Evolutionary conservation across 2,113 vertebrate genomes (phyloP).

Genomic region (Chamaea fasciata): DNA sequence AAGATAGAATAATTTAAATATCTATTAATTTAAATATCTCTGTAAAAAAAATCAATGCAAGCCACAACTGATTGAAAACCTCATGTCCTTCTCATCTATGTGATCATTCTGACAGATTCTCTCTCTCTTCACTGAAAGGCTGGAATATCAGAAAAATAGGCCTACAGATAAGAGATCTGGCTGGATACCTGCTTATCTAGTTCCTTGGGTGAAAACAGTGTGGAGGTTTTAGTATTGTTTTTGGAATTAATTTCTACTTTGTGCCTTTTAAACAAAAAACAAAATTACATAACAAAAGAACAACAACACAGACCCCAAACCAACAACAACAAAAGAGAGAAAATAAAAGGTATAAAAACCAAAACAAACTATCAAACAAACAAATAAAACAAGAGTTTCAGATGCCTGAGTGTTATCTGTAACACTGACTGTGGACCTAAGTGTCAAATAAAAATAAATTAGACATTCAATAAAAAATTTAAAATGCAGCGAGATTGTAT

Average conservation of each 20-base stretch:
- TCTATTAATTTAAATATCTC: background rate
- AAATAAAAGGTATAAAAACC: background rate
- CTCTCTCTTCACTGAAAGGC: background rate
- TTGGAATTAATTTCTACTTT: background rate
- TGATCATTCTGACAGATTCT: background rate
- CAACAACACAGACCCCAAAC: fast-evolving
- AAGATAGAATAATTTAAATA: background rate
- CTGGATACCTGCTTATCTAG: background rate
- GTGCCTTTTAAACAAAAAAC: background rate
- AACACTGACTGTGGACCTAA: background rate
- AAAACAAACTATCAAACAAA: background rate
- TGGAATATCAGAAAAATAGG: background rate
- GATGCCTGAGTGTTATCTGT: background rate
- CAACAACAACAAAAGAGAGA: background rate
- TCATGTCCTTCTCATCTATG: background rate
- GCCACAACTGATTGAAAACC: background rate
- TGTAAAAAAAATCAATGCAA: background rate
- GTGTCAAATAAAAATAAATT: background rate
- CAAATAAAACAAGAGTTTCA: background rate
- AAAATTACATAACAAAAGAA: background rate
- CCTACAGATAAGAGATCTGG: background rate
- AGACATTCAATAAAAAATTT: background rate
- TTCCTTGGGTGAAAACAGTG: background rate
- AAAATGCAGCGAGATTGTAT: background rate
- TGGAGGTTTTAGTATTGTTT: background rate